Conservation (phyloP, 2,797 vertebrate genomes). For the Bucorvus abyssinicus region DNA sequence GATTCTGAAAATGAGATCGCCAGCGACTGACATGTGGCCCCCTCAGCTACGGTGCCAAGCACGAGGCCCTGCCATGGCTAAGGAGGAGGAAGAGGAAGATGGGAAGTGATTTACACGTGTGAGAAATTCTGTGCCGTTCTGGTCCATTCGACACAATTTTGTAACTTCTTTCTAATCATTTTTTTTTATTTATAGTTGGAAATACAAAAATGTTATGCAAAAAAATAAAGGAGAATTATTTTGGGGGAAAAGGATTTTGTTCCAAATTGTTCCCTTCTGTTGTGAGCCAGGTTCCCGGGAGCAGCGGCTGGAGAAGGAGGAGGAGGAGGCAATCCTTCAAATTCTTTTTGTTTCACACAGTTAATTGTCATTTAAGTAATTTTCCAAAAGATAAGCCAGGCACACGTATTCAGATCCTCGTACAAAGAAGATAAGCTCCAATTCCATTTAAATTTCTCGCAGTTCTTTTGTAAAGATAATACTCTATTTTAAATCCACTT, state of each 20-base stretch:
- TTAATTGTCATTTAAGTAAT: neutral
- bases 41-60: constrained; percentile 46
- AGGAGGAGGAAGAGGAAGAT: constrained; percentile 56
- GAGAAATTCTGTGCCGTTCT: constrained; percentile 58
- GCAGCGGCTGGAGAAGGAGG: constrained; percentile 28
- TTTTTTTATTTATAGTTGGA: constrained; percentile 82
- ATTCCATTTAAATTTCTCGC: neutral
- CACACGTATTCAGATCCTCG: neutral
- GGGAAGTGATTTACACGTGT: constrained; percentile 59
- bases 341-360: constrained; percentile 5
- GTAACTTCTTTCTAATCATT: constrained; percentile 80
- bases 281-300: constrained; percentile 22
- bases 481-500: neutral
- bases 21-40: constrained; percentile 62
- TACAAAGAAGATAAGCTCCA: neutral
- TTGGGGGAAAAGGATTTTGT: constrained; percentile 76
- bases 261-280: constrained; percentile 63
- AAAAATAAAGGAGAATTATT: constrained; percentile 79
- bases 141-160: constrained; percentile 70
- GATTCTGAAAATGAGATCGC: constrained; percentile 74
- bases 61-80: constrained; percentile 35
- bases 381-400: neutral
- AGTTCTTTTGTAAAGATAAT: neutral
- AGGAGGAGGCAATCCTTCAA: constrained; percentile 22
- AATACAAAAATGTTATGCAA: constrained; percentile 80